A percentile compares a stretch with the other conserved stretches of the same genome.
Evolutionary conservation across 1,140 invertebrate species (phyloP).

Genomic region (Listronotus bonariensis): DNA sequence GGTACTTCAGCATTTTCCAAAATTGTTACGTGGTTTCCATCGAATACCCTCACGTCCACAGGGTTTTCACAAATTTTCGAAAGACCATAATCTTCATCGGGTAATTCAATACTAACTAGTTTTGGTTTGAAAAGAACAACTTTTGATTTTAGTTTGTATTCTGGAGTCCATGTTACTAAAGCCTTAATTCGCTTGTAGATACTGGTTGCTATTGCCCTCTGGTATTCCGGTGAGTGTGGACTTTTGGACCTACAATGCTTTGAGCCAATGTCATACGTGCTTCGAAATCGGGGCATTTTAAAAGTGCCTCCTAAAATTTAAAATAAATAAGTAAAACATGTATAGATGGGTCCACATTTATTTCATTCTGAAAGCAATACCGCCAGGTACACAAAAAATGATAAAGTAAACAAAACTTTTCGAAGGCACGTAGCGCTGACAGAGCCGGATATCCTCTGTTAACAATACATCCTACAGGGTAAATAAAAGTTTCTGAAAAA

Average conservation of each 20-base stretch:
- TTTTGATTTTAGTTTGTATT: slow-evolving; percentile 61
- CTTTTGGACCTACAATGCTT: slow-evolving; percentile 53
- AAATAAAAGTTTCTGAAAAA: too few relatives aligned
- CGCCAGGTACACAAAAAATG: too few relatives aligned
- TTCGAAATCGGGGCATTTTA: slow-evolving; percentile 27
- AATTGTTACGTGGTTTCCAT: slow-evolving; percentile 74
- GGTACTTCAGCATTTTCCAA: slow-evolving; percentile 67
- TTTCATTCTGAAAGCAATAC: too few relatives aligned
- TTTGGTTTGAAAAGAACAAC: slow-evolving; percentile 69
- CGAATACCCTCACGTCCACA: slow-evolving; percentile 62
- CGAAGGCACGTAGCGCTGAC: too few relatives aligned
- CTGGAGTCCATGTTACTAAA: slow-evolving; percentile 59
- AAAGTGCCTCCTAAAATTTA: slow-evolving; percentile 18
- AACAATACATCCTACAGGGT: too few relatives aligned
- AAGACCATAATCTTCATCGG: slow-evolving; percentile 69
- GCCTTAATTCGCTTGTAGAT: slow-evolving; percentile 65
- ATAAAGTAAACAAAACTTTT: too few relatives aligned
- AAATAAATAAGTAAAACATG: too few relatives aligned
- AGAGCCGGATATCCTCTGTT: too few relatives aligned
- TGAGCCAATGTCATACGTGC: slow-evolving; percentile 38
- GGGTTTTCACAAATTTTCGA: slow-evolving; percentile 59
- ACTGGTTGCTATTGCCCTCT: slow-evolving; percentile 55
- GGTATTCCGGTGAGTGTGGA: slow-evolving; percentile 59
- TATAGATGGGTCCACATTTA: too few relatives aligned
- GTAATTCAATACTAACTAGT: slow-evolving; percentile 56